Evolutionary conservation across 1,140 invertebrate genomes (phyloP).

Genomic region (Drosophila pandora): DNA sequence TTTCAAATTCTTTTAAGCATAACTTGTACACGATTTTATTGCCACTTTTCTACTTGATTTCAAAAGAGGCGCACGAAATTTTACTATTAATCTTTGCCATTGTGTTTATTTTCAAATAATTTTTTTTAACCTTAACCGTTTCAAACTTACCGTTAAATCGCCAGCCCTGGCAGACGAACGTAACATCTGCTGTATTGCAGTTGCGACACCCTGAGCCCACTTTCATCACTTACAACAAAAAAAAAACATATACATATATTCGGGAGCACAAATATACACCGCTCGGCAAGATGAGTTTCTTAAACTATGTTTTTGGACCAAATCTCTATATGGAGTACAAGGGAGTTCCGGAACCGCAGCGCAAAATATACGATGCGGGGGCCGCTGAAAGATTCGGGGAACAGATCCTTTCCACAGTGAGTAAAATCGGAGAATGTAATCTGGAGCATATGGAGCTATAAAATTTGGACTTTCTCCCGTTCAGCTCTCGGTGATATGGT

Average conservation of each 20-base stretch:
- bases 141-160: not conserved
- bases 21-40: not conserved
- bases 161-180: slow-evolving; percentile 19
- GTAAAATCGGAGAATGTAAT: slow-evolving; percentile 45
- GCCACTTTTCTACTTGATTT: not conserved
- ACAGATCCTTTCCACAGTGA: slow-evolving; percentile 88
- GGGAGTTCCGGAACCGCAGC: slow-evolving; percentile 83
- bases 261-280: slow-evolving; percentile 27
- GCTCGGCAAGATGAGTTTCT: slow-evolving; percentile 71
- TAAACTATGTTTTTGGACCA: slow-evolving; percentile 86
- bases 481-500: slow-evolving; percentile 88
- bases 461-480: slow-evolving; percentile 29
- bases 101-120: not conserved
- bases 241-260: slow-evolving; percentile 40
- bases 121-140: not conserved
- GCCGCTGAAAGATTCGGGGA: slow-evolving; percentile 89
- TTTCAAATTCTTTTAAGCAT: too few relatives aligned
- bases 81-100: not conserved
- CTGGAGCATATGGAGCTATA: slow-evolving; percentile 23
- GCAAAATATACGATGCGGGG: slow-evolving; percentile 87
- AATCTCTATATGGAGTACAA: slow-evolving; percentile 87
- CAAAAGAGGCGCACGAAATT: not conserved
- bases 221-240: slow-evolving; percentile 51
- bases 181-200: slow-evolving; percentile 29
- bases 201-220: slow-evolving; percentile 36